Percentiles rank a stretch among this genome's conserved stretches.
Evolutionary conservation across 2,113 vertebrate species (phyloP).

Genomic region (Crypturellus undulatus): DNA sequence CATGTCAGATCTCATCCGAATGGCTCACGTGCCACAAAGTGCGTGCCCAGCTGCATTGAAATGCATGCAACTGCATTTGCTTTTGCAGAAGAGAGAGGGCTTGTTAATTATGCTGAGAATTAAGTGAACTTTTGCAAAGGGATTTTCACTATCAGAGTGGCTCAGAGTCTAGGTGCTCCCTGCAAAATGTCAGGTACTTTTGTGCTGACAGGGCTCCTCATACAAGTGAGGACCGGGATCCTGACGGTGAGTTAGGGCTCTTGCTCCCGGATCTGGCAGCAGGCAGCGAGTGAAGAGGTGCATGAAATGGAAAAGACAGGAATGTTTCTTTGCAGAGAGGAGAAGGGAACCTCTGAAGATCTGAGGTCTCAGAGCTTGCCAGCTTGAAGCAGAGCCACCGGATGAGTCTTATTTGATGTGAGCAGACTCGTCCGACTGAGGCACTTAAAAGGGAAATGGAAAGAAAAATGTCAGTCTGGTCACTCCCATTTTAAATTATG

Average conservation of each 20-base stretch:
- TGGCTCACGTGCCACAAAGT: background rate
- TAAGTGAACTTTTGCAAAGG: background rate
- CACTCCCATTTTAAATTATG: slow-evolving; percentile 50
- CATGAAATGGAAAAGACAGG: background rate
- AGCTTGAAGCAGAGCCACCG: background rate
- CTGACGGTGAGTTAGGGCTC: background rate
- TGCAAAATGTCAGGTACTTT: background rate
- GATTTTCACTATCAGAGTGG: background rate
- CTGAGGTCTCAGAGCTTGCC: background rate
- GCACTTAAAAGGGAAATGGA: background rate
- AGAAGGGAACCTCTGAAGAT: background rate
- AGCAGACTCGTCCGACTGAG: background rate
- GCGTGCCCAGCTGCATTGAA: background rate
- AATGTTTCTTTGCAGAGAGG: background rate
- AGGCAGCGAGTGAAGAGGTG: background rate
- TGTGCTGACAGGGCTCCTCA: background rate
- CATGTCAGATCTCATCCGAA: background rate
- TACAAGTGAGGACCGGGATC: background rate
- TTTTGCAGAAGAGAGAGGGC: background rate
- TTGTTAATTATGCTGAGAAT: background rate
- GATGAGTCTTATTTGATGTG: background rate
- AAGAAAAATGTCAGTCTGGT: slow-evolving; percentile 27
- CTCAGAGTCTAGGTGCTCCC: background rate
- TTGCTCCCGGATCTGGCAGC: background rate
- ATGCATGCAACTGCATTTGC: background rate